Conservation (phyloP, 2,888 invertebrate species). For the Ephialtes manifestator region DNA sequence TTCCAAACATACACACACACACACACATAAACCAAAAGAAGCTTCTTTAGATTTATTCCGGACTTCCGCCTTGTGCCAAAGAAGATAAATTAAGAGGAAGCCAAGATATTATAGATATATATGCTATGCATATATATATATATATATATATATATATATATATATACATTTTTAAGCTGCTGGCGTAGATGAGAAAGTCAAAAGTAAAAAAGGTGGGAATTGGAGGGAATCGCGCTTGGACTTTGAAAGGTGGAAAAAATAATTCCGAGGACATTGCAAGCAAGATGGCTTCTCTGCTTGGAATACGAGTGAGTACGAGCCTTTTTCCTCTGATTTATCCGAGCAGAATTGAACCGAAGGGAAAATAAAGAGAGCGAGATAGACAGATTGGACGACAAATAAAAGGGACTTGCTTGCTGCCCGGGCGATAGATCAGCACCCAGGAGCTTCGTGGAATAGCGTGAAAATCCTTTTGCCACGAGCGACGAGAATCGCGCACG, state of each 20-base stretch:
- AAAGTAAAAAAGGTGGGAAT: constrained; percentile 55
- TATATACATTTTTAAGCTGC: background rate
- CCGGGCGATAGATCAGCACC: constrained; percentile 15
- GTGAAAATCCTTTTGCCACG: constrained; percentile 68
- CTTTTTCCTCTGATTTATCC: constrained; percentile 59
- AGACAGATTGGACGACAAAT: constrained; percentile 48
- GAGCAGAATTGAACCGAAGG: constrained; percentile 54
- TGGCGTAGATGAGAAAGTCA: constrained; percentile 51
- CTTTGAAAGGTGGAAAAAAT: constrained; percentile 66
- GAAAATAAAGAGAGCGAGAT: constrained; percentile 49
- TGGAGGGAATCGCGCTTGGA: constrained; percentile 52
- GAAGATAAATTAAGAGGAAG: constrained; percentile 57
- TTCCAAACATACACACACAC: too few relatives aligned
- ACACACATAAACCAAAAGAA: constrained; percentile 21
- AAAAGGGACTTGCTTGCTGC: constrained; percentile 35
- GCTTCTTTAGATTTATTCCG: constrained; percentile 19
- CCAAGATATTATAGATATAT: too few relatives aligned
- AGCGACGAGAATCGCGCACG: constrained; percentile 58
- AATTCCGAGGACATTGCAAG: constrained; percentile 73
- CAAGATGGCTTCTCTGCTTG: constrained; percentile 40
- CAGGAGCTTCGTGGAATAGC: constrained; percentile 36
- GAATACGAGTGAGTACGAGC: background rate
- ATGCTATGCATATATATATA: too few relatives aligned
- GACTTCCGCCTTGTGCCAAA: constrained; percentile 29
- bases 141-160: background rate